These are phyloP conservation scores for Epinotia demarniana DNA, from an alignment of 2,888 invertebrate genomes.

Conservation along the genomic window DNA sequence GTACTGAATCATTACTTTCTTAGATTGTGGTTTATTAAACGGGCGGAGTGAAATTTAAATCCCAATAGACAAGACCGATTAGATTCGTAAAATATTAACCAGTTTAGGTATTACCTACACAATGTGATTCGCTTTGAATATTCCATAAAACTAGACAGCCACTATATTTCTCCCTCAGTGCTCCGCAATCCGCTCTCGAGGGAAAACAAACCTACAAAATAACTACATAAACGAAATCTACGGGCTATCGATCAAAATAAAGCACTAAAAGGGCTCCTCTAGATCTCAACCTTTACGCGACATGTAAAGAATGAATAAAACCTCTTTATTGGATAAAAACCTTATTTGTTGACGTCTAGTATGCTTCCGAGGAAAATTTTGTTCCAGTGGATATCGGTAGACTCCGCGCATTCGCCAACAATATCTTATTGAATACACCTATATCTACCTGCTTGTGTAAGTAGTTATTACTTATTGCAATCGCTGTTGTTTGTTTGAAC, in stretches of 20 bases:
- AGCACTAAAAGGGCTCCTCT: conserved; percentile 41
- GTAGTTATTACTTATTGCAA: conserved; percentile 14
- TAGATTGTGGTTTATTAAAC: neutral
- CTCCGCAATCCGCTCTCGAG: conserved; percentile 29
- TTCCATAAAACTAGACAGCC: conserved; percentile 21
- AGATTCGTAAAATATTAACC: conserved; percentile 1
- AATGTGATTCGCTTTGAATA: conserved; percentile 14
- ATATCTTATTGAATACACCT: conserved; percentile 70
- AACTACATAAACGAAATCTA: conserved; percentile 51
- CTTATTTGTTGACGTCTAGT: conserved; percentile 82
- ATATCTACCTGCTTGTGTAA: conserved; percentile 55
- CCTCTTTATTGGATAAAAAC: conserved; percentile 76
- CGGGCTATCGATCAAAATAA: conserved; percentile 51
- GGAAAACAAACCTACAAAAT: conserved; percentile 51
- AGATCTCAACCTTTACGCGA: conserved; percentile 53
- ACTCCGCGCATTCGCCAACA: conserved; percentile 67
- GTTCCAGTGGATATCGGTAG: conserved; percentile 71
- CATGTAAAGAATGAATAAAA: conserved; percentile 68
- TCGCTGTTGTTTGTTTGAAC: conserved; percentile 39
- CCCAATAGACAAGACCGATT: neutral
- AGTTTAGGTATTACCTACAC: neutral
- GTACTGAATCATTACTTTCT: neutral
- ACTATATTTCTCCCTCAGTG: conserved; percentile 33
- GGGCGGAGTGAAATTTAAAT: neutral
- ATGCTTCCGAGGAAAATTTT: conserved; percentile 77